Conservation (phyloP, 2,113 vertebrate species). For the Meleagris gallopavo region DNA sequence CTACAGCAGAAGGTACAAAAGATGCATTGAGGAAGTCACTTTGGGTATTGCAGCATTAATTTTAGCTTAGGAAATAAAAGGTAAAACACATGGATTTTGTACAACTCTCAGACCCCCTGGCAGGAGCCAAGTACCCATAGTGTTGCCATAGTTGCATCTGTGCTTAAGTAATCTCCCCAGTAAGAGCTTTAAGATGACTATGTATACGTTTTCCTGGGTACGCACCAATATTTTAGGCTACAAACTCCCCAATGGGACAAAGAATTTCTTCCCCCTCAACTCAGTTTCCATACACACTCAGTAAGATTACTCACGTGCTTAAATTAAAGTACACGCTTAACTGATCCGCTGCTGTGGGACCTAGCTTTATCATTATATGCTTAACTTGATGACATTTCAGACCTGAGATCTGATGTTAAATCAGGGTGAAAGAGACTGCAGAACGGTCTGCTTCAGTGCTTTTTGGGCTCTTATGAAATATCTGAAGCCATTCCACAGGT, state of each 20-base stretch:
- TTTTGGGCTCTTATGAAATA: background rate
- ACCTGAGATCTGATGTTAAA: conserved; percentile 53
- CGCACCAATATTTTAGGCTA: background rate
- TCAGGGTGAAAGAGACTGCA: conserved; percentile 3
- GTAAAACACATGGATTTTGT: background rate
- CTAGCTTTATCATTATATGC: conserved; percentile 22
- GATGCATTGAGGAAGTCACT: background rate
- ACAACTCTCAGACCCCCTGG: background rate
- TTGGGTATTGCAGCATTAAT: background rate
- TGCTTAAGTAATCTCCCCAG: background rate
- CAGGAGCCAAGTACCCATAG: background rate
- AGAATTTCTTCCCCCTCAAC: background rate
- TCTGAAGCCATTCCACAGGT: background rate
- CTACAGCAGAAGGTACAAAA: background rate
- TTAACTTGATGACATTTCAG: conserved; percentile 60
- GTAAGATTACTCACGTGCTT: background rate
- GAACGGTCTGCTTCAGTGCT: background rate
- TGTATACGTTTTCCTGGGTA: background rate
- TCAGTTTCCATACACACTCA: background rate
- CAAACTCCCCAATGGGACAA: background rate
- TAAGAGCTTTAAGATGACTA: background rate
- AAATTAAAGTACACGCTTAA: conserved; percentile 26
- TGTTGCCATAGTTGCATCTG: background rate
- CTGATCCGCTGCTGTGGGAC: conserved; percentile 28
- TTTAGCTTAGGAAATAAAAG: background rate